Conservation (phyloP, 2,797 vertebrate genomes). For the Darevskia nairensis region DNA sequence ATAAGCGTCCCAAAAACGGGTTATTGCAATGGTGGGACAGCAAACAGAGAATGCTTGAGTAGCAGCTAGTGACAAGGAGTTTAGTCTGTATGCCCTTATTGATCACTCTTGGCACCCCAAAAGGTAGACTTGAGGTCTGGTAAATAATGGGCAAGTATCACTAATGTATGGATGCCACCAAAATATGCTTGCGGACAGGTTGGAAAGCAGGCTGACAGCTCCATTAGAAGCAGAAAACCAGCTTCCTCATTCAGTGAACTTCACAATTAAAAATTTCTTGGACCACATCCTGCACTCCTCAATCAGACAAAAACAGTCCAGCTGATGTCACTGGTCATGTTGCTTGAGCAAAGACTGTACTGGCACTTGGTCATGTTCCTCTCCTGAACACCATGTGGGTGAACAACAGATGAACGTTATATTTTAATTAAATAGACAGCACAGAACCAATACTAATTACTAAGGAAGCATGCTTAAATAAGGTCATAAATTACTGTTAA, state of each 20-base stretch:
- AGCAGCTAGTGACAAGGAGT: too few species aligned
- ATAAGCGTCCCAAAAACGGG: background rate
- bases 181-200: background rate
- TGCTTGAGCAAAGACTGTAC: background rate
- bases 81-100: background rate
- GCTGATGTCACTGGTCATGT: background rate
- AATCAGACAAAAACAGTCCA: background rate
- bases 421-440: slow-evolving; percentile 37
- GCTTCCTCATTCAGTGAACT: background rate
- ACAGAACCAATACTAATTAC: slow-evolving; percentile 43
- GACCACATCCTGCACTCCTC: slow-evolving; percentile 28
- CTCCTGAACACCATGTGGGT: slow-evolving; percentile 18
- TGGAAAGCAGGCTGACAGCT: slow-evolving; percentile 36
- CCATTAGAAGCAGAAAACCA: background rate
- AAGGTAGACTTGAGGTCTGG: background rate
- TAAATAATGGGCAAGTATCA: background rate
- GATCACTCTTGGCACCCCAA: background rate
- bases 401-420: slow-evolving; percentile 1
- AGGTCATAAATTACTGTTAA: slow-evolving; percentile 67
- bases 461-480: slow-evolving; percentile 64
- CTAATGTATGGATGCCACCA: background rate
- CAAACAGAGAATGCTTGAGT: background rate
- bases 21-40: background rate
- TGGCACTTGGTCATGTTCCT: background rate
- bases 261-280: background rate